Evolutionary conservation across 2,888 invertebrate species (phyloP).

Genomic region (Pantelozetes paolii): DNA sequence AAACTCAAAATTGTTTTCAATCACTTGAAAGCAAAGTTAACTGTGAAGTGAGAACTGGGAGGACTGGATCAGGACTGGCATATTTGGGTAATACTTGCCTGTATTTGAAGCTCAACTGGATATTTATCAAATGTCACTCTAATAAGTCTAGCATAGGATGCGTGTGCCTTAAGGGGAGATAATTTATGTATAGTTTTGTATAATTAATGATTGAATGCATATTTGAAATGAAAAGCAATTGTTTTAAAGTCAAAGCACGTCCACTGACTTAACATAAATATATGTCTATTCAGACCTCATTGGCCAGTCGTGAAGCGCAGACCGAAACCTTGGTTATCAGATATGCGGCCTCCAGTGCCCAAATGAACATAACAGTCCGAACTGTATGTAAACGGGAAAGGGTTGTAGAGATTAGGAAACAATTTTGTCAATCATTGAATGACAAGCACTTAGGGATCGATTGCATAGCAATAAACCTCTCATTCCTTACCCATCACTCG

Average conservation of each 20-base stretch:
- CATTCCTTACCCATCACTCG: background rate
- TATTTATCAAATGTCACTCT: slow-evolving; percentile 42
- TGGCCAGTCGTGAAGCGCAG: slow-evolving; percentile 37
- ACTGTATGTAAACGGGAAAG: slow-evolving; percentile 12
- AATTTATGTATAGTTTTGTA: too few relatives aligned
- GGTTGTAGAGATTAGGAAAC: too few relatives aligned
- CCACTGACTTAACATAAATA: too few relatives aligned
- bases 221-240: background rate
- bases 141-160: slow-evolving; percentile 39
- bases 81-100: slow-evolving; percentile 32
- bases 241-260: slow-evolving; percentile 6
- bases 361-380: slow-evolving; percentile 36
- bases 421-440: too few relatives aligned
- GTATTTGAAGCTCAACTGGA: slow-evolving; percentile 43
- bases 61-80: background rate
- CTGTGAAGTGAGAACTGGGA: background rate
- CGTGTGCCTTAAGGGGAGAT: too few relatives aligned
- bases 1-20: slow-evolving; percentile 8
- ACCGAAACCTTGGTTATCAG: slow-evolving; percentile 38
- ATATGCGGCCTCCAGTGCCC: slow-evolving; percentile 37
- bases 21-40: background rate
- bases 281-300: slow-evolving; percentile 36
- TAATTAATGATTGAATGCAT: background rate
- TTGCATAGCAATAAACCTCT: too few relatives aligned
- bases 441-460: too few relatives aligned